phyloP scores from a whole-genome alignment of 2,113 vertebrate genomes.

The Oriolus oriolus region DNA sequence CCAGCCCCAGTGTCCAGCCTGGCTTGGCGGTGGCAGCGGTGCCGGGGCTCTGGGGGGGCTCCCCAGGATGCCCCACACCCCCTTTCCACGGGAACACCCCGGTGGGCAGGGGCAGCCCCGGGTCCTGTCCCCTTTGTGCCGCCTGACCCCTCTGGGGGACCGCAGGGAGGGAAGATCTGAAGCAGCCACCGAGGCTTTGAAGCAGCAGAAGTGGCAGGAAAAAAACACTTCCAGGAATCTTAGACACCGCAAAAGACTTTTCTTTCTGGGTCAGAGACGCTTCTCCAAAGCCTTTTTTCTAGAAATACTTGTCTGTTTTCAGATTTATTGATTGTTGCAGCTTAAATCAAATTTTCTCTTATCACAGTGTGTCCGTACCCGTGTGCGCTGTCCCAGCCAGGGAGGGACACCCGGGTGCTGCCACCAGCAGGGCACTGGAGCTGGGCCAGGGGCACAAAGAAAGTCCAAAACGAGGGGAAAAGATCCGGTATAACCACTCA shows the following conservation, averaged over 20 bases:
- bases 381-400: background rate
- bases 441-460: background rate
- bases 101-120: rapidly evolving
- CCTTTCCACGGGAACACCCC: background rate
- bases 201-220: background rate
- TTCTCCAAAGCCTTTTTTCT: background rate
- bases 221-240: background rate
- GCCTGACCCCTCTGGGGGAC: background rate
- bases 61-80: background rate
- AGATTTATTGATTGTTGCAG: background rate
- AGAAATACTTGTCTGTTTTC: background rate
- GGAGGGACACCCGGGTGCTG: background rate
- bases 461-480: background rate
- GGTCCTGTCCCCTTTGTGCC: background rate
- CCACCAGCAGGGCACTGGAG: background rate
- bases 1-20: background rate
- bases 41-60: background rate
- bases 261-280: background rate
- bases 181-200: background rate
- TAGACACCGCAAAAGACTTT: background rate
- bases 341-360: background rate
- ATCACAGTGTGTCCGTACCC: rapidly evolving
- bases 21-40: background rate
- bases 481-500: background rate
- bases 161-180: rapidly evolving